phyloP scores from a whole-genome alignment of 2,888 invertebrate species.

The Aphidoletes aphidimyza region DNA sequence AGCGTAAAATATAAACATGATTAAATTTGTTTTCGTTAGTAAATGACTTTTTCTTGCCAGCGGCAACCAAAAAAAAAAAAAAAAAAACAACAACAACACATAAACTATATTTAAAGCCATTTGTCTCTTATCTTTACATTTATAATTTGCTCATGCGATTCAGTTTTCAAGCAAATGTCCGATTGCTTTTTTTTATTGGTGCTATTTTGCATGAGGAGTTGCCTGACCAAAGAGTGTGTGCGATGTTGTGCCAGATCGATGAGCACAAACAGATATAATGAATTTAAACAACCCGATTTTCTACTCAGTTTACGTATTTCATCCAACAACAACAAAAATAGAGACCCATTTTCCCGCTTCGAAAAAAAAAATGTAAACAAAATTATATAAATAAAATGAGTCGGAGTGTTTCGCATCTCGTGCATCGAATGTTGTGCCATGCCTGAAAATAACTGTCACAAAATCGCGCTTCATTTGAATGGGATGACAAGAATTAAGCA shows the following conservation, averaged over 20 bases:
- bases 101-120: constrained; percentile 7
- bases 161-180: background rate
- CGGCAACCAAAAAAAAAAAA: background rate
- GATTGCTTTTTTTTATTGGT: background rate
- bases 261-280: background rate
- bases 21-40: background rate
- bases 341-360: background rate
- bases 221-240: background rate
- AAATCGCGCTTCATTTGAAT: too few species aligned
- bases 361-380: background rate
- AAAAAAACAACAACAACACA: too few species aligned
- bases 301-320: background rate
- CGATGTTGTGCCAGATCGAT: background rate
- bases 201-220: background rate
- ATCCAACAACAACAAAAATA: too few species aligned
- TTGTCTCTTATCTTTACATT: background rate
- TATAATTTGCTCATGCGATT: background rate
- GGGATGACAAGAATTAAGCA: background rate
- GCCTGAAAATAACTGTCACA: too few species aligned
- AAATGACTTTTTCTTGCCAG: constrained; percentile 16
- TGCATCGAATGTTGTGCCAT: background rate
- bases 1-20: background rate
- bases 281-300: background rate
- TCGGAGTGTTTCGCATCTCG: too few species aligned
- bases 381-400: background rate